Evolutionary conservation across 2,888 invertebrate genomes (phyloP), one percentile per base, ranked within the genome.

Genomic region (Athripsodes cinereus): DNA sequence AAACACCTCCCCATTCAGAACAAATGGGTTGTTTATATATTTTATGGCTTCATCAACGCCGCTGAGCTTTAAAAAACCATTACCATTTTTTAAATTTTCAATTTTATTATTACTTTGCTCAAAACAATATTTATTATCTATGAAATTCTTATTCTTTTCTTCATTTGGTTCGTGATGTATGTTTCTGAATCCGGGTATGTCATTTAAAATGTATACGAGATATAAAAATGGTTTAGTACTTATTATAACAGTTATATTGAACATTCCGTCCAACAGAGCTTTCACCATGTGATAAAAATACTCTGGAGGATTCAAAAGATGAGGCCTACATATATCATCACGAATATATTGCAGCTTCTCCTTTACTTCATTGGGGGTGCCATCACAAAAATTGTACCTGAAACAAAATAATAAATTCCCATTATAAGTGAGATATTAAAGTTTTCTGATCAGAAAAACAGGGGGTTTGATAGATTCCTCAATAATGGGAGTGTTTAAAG

Each of bases 311-410:
- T 79, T 75, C 53, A 79, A 76, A 10, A 90, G 68, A 22, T 79
- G 76, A 0, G 88, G 88, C 8, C 78, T 74, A 67, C 81, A 86
- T 0, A 87, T 78, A 1, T 82, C 76, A 1, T 83, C 80, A 53
- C 81, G 72, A 0, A 87, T 69, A 35, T 79, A 68, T 19, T 80
- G 75, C 65, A 85, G 86, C 1, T 85, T 79, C 53, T 77, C 74
- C 20, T 74, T 79, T 0, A 89, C 86, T 67, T 88, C 86, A 1
- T 78, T 76, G 52, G 83, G 75, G 5, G 81, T 81, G 1, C 78
- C 76, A 2, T 81, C 80, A 67, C 88, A 88, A 2, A 90, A 74
- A 69, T 90, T 90, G 70, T 84, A 90, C 65, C 88, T 86, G 69
- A 44, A 71, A 63, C 35, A 60, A 50, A 51, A 10, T 26, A 26